These are phyloP conservation scores for Bradynema listronoti DNA, from an alignment of 1,140 invertebrate species.

Conservation along the genomic window DNA sequence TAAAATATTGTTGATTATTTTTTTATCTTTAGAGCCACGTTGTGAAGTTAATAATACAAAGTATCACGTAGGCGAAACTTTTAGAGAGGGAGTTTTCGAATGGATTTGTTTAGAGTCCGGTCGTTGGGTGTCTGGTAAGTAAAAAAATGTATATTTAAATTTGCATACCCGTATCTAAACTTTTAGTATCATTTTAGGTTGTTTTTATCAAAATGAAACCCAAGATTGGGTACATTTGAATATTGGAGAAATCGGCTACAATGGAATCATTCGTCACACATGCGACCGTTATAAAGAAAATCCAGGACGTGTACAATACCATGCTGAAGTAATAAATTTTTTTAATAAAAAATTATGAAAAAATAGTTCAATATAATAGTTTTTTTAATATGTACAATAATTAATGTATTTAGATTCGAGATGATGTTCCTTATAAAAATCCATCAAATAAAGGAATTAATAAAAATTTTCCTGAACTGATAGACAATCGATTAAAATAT, in stretches of 20 bases:
- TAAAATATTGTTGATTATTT: not conserved
- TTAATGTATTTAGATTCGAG: constrained; percentile 42
- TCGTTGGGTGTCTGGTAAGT: constrained; percentile 51
- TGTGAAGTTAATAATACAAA: constrained; percentile 40
- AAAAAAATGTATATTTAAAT: not conserved
- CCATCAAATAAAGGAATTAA: constrained; percentile 55
- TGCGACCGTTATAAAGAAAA: constrained; percentile 53
- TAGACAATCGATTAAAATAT: constrained; percentile 41
- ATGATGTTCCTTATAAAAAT: constrained; percentile 48
- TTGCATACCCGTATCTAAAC: constrained; percentile 9
- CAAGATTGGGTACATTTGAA: constrained; percentile 42
- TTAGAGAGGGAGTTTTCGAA: constrained; percentile 50
- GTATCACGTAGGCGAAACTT: constrained; percentile 47
- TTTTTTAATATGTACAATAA: not conserved
- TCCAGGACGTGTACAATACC: constrained; percentile 54
- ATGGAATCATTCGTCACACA: constrained; percentile 53
- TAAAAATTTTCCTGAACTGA: constrained; percentile 48
- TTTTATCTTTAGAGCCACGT: constrained; percentile 37
- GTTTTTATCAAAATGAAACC: constrained; percentile 57
- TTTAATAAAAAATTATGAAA: constrained; percentile 5
- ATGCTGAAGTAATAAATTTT: constrained; percentile 40
- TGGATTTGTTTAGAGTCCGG: constrained; percentile 56
- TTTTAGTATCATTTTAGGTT: constrained; percentile 39
- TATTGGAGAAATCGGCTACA: constrained; percentile 46
- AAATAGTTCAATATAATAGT: not conserved